phyloP scores from a whole-genome alignment of 2,113 vertebrate species.

The Neotoma lepida region DNA sequence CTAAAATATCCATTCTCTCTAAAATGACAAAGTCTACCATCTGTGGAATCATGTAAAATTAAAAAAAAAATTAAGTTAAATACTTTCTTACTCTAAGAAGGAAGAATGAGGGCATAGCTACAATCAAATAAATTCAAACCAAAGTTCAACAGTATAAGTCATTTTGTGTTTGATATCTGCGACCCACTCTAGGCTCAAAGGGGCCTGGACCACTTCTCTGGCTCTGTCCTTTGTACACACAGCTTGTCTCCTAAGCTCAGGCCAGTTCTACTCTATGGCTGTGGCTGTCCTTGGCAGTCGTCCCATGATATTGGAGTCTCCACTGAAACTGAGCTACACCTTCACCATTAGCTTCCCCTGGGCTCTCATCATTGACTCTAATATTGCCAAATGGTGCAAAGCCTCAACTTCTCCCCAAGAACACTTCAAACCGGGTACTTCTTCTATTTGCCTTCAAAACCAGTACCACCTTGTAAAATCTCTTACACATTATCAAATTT shows the following conservation, averaged over 20 bases:
- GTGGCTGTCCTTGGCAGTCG: background rate
- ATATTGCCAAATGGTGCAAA: background rate
- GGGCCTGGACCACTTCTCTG: too few relatives aligned
- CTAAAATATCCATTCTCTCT: background rate
- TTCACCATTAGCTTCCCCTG: background rate
- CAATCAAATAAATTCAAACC: background rate
- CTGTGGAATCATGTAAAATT: background rate
- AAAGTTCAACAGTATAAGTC: background rate
- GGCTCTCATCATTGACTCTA: background rate
- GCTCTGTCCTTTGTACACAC: background rate
- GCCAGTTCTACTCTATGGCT: background rate
- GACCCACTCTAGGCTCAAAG: background rate
- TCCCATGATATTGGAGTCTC: background rate
- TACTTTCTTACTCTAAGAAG: background rate
- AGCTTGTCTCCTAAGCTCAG: background rate
- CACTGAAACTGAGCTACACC: background rate
- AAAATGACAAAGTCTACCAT: background rate
- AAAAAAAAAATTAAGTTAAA: background rate
- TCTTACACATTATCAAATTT: background rate
- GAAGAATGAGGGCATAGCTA: background rate
- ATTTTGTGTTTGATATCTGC: background rate
- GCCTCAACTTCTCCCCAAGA: background rate
- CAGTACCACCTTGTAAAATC: background rate
- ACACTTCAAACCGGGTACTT: background rate
- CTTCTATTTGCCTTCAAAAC: background rate